Base-by-base conservation (phyloP, 2,888 invertebrate genomes). In the Limnephilus marmoratus region DNA sequence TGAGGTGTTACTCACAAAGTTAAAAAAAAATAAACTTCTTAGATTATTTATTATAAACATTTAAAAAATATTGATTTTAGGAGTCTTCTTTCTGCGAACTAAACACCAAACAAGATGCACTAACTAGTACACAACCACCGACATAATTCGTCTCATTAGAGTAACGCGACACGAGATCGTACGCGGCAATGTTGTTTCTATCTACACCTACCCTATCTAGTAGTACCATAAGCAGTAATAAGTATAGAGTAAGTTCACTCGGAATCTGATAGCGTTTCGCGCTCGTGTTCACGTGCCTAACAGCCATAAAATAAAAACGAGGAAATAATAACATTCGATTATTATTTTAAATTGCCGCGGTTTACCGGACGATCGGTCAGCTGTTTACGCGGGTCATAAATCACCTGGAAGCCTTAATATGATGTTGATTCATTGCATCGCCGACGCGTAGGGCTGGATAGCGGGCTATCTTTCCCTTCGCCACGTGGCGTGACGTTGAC, bases 321-420 rank as follows among this genome's bases (percentile, higher is more conserved):
- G 41, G 82, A 83, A 89, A 85, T 90, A 90, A 88, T 80, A 93
- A 92, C 92, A 85, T 92, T 92, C 90, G 92, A 90, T 93, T 93
- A 93, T 93, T 93, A 92, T 93, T 93, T 93, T 93, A 93, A 93
- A 93, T 93, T 85, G 92, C 91, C 91, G 90, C 81, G 91, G 45
- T 91, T 92, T 85, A 91, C 91, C 82, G 91, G 90, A 87, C 93
- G 83, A 91, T 92, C 92, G 93, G 90, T 90, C 92, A 68, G 37
- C 81, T 91, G 41, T 81, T 85, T 81, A 92, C 85, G 88, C 85
- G 68, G 68, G 24, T n/a, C n/a, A 92, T 92, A 92, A 92, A 92
- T 92, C 92, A 92, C 91, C 85, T n/a, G 68, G 31, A 89, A 85
- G 86, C 92, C 81, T 37, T 86, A 92, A 92, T 90, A 90, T 90